Percentiles rank a stretch among this genome's conserved stretches.
Evolutionary conservation across 1,140 invertebrate species (phyloP).

Genomic region (Chrysomallon squamiferum): DNA sequence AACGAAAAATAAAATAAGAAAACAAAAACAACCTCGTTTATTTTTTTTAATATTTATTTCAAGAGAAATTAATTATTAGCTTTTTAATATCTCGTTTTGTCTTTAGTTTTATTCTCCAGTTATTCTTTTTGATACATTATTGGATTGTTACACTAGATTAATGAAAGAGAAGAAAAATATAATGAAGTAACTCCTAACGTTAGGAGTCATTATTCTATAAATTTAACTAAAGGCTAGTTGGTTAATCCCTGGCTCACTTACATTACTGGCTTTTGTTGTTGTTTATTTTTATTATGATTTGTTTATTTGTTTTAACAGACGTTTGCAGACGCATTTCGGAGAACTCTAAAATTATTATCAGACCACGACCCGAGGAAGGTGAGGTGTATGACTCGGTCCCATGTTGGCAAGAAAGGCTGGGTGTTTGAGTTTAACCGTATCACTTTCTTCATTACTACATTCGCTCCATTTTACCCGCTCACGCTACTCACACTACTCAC

Average conservation of each 20-base stretch:
- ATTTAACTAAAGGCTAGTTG: no score
- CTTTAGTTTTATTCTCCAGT: no score
- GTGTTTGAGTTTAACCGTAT: slow-evolving; percentile 57
- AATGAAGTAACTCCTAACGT: no score
- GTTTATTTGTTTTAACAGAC: slow-evolving; percentile 37
- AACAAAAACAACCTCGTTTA: neutral
- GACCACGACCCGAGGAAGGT: slow-evolving; percentile 39
- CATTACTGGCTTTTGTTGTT: no score
- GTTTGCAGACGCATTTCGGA: slow-evolving; percentile 40
- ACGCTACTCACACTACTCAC: slow-evolving; percentile 46
- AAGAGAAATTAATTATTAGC: no score
- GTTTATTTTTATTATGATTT: no score
- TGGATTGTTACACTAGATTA: no score
- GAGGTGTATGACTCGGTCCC: slow-evolving; percentile 46
- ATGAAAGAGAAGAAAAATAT: no score
- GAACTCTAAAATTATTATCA: slow-evolving; percentile 39
- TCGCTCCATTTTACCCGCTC: slow-evolving; percentile 55
- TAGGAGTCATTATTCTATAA: no score
- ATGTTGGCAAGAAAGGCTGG: slow-evolving; percentile 43
- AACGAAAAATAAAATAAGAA: neutral
- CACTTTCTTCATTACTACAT: slow-evolving; percentile 60
- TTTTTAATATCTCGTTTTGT: no score
- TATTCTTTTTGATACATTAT: no score
- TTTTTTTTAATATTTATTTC: neutral
- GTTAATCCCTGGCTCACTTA: no score